A percentile compares a stretch with the other conserved stretches of the same genome.
These are phyloP conservation scores for Charanyca ferruginea DNA, from an alignment of 2,888 invertebrate species.

Conservation along the genomic window DNA sequence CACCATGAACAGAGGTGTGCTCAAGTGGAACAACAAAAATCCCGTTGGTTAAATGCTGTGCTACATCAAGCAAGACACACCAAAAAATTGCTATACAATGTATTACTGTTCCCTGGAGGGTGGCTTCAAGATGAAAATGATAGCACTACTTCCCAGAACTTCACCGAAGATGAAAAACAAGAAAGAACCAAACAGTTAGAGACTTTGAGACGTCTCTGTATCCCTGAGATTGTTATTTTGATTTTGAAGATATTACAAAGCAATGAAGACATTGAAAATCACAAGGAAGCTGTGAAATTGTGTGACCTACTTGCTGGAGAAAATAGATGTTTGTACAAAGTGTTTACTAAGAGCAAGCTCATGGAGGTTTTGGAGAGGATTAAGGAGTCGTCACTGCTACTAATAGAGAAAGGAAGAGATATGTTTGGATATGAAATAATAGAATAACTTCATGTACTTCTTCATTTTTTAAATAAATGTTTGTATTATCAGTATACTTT, in stretches of 20 bases:
- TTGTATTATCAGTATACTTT: conserved; percentile 73
- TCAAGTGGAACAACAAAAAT: conserved; percentile 94
- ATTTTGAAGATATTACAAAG: conserved; percentile 95
- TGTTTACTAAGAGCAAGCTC: conserved; percentile 94
- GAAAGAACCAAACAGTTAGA: conserved; percentile 93
- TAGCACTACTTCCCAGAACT: conserved; percentile 85
- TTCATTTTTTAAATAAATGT: conserved; percentile 72
- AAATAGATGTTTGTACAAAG: conserved; percentile 95
- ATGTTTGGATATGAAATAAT: conserved; percentile 94
- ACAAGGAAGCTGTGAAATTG: conserved; percentile 93
- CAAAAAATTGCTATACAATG: conserved; percentile 95
- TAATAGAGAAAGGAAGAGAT: conserved; percentile 95
- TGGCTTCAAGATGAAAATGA: conserved; percentile 95
- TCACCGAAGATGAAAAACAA: conserved; percentile 84
- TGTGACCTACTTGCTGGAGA: conserved; percentile 96
- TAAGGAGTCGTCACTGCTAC: conserved; percentile 94
- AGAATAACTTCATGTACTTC: conserved; percentile 54
- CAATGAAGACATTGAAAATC: conserved; percentile 94
- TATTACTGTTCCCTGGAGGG: conserved; percentile 97
- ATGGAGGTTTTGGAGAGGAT: conserved; percentile 94
- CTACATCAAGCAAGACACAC: conserved; percentile 94
- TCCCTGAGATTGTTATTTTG: conserved; percentile 96
- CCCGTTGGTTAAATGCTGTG: conserved; percentile 94
- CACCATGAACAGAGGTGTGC: conserved; percentile 96
- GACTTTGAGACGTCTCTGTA: conserved; percentile 94